These are phyloP conservation scores for Tortrix viridana DNA, from an alignment of 2,888 invertebrate genomes.

Conservation along the genomic window DNA sequence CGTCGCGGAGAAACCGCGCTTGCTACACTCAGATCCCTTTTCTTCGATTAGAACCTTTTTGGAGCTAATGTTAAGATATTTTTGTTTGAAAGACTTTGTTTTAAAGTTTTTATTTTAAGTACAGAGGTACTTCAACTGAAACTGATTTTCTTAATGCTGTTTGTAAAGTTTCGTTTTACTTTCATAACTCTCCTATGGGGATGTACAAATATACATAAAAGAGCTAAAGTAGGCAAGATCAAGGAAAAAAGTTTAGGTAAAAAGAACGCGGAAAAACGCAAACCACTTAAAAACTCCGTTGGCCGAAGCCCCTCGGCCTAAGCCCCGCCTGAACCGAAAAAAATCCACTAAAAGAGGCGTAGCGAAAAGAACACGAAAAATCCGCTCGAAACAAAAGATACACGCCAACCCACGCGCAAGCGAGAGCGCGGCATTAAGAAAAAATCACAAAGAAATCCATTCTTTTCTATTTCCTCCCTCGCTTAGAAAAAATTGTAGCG, in stretches of 20 bases:
- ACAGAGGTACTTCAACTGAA: too few species aligned
- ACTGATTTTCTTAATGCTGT: too few species aligned
- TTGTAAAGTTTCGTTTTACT: too few species aligned
- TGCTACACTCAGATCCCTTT: slow-evolving; percentile 42
- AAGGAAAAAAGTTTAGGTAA: slow-evolving; percentile 61
- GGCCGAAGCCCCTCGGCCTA: slow-evolving; percentile 73
- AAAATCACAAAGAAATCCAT: slow-evolving; percentile 82
- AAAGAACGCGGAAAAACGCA: slow-evolving; percentile 59
- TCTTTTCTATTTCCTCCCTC: slow-evolving; percentile 83
- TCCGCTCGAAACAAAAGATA: slow-evolving; percentile 58
- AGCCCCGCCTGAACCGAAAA: slow-evolving; percentile 79
- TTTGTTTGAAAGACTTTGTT: too few species aligned
- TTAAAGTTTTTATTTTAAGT: too few species aligned
- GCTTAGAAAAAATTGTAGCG: slow-evolving; percentile 81
- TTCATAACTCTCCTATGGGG: background rate
- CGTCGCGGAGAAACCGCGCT: slow-evolving; percentile 41
- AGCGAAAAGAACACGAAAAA: slow-evolving; percentile 74
- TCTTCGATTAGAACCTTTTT: slow-evolving; percentile 46
- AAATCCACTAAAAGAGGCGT: slow-evolving; percentile 79
- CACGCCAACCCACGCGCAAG: slow-evolving; percentile 58
- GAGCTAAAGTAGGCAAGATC: slow-evolving; percentile 22
- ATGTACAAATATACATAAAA: background rate
- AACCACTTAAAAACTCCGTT: slow-evolving; percentile 66
- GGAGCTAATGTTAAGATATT: too few species aligned
- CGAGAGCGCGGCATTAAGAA: slow-evolving; percentile 74